These are phyloP conservation scores for Bursaphelenchus mucronatus DNA, from an alignment of 1,140 invertebrate genomes.

Conservation along the genomic window DNA sequence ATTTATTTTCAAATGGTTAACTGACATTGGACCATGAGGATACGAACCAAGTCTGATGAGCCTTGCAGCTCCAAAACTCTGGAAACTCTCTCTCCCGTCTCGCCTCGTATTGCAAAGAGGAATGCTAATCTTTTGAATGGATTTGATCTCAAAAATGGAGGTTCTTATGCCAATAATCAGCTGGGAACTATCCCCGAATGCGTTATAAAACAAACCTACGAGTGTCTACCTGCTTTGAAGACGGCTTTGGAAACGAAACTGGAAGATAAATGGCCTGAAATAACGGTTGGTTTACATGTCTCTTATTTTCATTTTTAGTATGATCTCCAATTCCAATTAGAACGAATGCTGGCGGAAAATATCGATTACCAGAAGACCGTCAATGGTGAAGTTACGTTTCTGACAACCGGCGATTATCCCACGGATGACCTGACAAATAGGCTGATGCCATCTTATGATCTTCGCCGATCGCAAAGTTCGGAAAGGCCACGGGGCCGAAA, in stretches of 20 bases:
- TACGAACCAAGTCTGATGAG: not conserved
- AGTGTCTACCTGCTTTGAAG: slow-evolving; percentile 25
- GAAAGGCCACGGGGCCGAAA: slow-evolving; percentile 1
- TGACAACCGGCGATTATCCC: slow-evolving; percentile 40
- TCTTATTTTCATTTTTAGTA: not conserved
- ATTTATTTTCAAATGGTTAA: slow-evolving; percentile 9
- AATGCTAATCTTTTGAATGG: slow-evolving; percentile 40
- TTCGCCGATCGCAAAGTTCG: slow-evolving; percentile 20
- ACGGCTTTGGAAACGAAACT: slow-evolving; percentile 33
- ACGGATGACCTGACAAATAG: slow-evolving; percentile 31
- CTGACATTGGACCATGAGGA: slow-evolving; percentile 2
- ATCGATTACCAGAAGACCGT: slow-evolving; percentile 35
- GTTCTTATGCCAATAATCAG: slow-evolving; percentile 18
- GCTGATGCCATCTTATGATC: slow-evolving; percentile 31
- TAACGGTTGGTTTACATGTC: not conserved
- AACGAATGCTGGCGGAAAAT: slow-evolving; percentile 36
- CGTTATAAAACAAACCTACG: not conserved
- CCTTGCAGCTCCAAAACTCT: slow-evolving; percentile 16
- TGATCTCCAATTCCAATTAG: slow-evolving; percentile 23
- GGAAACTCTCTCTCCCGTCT: slow-evolving; percentile 13
- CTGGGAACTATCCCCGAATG: slow-evolving; percentile 22
- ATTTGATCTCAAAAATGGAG: slow-evolving; percentile 7
- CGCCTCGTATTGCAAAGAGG: slow-evolving; percentile 35
- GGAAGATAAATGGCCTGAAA: not conserved
- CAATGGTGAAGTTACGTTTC: slow-evolving; percentile 39